Percentiles rank a stretch among this genome's conserved stretches.
Conservation (phyloP, 2,113 vertebrate species). For the Glareola pratincola region DNA sequence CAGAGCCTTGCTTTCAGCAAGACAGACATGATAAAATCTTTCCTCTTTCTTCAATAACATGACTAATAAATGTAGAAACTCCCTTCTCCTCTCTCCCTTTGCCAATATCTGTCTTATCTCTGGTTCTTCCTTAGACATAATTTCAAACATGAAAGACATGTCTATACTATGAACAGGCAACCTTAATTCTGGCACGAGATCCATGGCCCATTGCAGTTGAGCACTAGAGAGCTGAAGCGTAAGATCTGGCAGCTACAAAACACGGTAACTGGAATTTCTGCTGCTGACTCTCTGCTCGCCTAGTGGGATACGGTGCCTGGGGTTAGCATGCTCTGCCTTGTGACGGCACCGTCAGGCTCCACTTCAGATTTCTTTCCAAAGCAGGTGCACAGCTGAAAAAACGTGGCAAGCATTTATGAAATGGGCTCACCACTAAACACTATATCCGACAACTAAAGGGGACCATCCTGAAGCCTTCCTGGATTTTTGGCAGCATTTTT, state of each 20-base stretch:
- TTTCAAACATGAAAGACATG: constrained; percentile 45
- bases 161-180: constrained; percentile 10
- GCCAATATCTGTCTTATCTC: constrained; percentile 49
- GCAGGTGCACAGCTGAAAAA: constrained; percentile 57
- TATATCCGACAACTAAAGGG: neutral
- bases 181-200: constrained; percentile 42
- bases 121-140: neutral
- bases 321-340: neutral
- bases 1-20: constrained; percentile 48
- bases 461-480: constrained; percentile 2
- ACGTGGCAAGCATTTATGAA: constrained; percentile 42
- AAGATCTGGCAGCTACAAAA: constrained; percentile 31
- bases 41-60: constrained; percentile 48
- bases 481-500: constrained; percentile 55
- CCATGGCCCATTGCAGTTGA: neutral
- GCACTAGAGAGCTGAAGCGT: neutral
- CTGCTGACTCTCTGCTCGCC: constrained; percentile 18
- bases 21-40: constrained; percentile 45
- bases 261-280: constrained; percentile 44
- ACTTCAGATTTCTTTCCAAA: constrained; percentile 56
- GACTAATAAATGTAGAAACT: constrained; percentile 55
- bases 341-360: constrained; percentile 33
- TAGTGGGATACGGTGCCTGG: neutral
- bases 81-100: constrained; percentile 30
- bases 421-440: neutral